Evolutionary conservation across 2,888 invertebrate species (phyloP), one percentile per base, ranked within the genome.

Genomic region (Pollenia griseotomentosa): DNA sequence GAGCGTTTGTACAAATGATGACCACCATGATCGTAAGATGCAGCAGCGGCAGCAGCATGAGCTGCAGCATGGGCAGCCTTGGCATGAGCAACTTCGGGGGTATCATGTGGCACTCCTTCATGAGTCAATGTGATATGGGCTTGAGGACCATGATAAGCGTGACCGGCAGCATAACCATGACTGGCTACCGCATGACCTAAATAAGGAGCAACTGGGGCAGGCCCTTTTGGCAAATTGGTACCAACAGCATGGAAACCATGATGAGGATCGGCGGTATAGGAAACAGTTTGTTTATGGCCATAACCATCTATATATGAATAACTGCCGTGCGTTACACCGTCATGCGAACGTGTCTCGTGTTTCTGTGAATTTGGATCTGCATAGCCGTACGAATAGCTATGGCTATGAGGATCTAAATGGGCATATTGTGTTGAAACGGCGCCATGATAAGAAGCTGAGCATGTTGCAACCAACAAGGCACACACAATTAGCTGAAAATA

Each of bases 301-400:
- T 95, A 94, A 16, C 95, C 95, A 91, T 96, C 96, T 80, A 96
- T 94, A 91, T 96, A 96, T 55, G 96, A 95, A 91, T 96, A 96
- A 61, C 95, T 95, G 68, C 96, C 96, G 83, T 94, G 94, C 6
- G 95, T 95, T 16, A 95, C 94, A 14, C 96, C 96, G 90, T 95
- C 95, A 81, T 94, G 93, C 6, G 94, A 93, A 83, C 95, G 94
- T 0, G 95, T 93, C 92, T 96, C 96, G 42, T 95, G 94, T 91
- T 96, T 96, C 88, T 96, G 94, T 89, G 95, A 95, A 71, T 95
- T 94, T 80, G 95, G 95, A 88, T 95, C 95, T 14, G 95, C 93
- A 91, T 96, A 96, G 42, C 96, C 96, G 90, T 95, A 96, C 73
- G 94, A 94, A 91, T 95, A 95, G 87, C 91, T 91, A 90, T 95